Conservation (phyloP, 2,113 vertebrate genomes). For the Deroptyus accipitrinus region DNA sequence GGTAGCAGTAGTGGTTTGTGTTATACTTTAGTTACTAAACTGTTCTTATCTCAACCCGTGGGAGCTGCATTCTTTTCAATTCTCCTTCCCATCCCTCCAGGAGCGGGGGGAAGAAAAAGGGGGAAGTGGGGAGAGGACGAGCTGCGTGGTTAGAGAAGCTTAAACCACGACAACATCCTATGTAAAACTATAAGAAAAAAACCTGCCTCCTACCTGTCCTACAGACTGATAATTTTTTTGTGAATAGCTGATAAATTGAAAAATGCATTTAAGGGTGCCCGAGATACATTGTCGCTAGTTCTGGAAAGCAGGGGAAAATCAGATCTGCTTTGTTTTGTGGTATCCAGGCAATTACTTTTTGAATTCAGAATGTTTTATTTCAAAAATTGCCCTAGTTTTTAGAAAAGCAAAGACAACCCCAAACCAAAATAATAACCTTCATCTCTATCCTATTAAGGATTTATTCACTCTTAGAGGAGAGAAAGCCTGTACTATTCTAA, state of each 20-base stretch:
- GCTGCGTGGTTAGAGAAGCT: too few relatives aligned
- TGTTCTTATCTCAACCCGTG: too few relatives aligned
- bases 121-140: too few relatives aligned
- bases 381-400: neutral
- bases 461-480: neutral
- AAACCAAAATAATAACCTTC: neutral
- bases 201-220: neutral
- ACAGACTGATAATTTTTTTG: neutral
- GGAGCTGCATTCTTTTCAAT: too few relatives aligned
- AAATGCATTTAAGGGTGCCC: neutral
- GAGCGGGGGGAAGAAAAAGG: too few relatives aligned
- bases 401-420: neutral
- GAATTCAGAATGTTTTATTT: neutral
- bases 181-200: neutral
- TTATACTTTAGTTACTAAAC: too few relatives aligned
- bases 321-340: neutral
- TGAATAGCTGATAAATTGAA: neutral
- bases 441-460: neutral
- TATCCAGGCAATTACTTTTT: neutral
- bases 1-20: too few relatives aligned
- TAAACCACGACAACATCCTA: too few relatives aligned
- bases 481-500: neutral
- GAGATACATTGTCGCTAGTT: neutral
- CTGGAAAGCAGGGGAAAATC: neutral
- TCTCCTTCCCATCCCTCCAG: too few relatives aligned